Conservation (phyloP, 2,797 vertebrate species). For the Onychomys leucogaster region DNA sequence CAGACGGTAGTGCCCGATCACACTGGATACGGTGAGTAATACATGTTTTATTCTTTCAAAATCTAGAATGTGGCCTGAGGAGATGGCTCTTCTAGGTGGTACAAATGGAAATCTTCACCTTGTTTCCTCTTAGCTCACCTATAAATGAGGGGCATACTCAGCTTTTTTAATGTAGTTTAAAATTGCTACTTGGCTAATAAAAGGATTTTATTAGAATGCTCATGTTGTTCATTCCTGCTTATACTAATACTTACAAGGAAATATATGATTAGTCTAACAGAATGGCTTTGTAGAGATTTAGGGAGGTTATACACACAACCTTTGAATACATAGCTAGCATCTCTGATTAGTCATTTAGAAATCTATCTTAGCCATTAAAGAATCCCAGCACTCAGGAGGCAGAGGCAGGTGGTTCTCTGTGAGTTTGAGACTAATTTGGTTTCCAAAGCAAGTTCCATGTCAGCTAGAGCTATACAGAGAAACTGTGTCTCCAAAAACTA, state of each 20-base stretch:
- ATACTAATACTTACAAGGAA: constrained; percentile 27
- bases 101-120: constrained; percentile 2
- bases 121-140: constrained; percentile 53
- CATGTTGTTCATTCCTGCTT: neutral
- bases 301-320: neutral
- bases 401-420: neutral
- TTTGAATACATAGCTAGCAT: constrained; percentile 37
- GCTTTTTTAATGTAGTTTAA: constrained; percentile 54
- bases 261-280: constrained; percentile 38
- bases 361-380: neutral
- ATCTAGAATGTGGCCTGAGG: neutral
- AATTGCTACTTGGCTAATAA: constrained; percentile 59
- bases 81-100: neutral
- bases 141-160: neutral
- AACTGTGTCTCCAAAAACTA: neutral
- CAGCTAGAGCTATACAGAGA: neutral
- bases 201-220: constrained; percentile 55
- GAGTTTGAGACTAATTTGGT: neutral
- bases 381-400: neutral
- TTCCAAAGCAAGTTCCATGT: neutral
- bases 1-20: constrained; percentile 96
- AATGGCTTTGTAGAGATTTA: neutral
- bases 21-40: constrained; percentile 96
- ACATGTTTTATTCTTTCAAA: neutral
- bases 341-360: constrained; percentile 31